Conservation (phyloP, 2,797 vertebrate species). For the Podarcis siculus region DNA sequence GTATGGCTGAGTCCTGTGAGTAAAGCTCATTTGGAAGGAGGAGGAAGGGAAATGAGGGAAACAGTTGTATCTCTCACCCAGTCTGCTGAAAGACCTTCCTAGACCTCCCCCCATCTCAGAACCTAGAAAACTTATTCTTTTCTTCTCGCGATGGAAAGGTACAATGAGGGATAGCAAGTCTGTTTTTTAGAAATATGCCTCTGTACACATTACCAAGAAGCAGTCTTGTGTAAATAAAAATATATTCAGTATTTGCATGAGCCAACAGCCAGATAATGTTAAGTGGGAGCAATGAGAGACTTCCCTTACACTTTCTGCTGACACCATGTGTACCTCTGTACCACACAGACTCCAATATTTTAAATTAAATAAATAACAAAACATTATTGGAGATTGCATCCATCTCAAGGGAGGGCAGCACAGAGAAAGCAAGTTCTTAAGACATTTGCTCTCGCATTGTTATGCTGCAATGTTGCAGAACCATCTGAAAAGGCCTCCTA, state of each 20-base stretch:
- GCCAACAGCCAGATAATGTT: not conserved
- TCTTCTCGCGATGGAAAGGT: not conserved
- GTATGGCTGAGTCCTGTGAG: not conserved
- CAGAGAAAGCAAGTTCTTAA: not conserved
- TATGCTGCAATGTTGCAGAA: constrained; percentile 11
- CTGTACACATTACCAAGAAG: not conserved
- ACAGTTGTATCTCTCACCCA: not conserved
- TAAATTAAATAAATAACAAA: not conserved
- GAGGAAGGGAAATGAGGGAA: not conserved
- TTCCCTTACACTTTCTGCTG: not conserved
- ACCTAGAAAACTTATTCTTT: not conserved
- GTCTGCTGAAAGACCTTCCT: not conserved
- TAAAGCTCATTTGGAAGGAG: not conserved
- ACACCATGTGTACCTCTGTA: not conserved
- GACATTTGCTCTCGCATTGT: not conserved
- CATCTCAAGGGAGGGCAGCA: not conserved
- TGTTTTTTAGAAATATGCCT: not conserved
- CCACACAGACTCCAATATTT: not conserved
- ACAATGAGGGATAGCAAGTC: not conserved
- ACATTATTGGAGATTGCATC: not conserved
- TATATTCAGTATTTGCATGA: not conserved
- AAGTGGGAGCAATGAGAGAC: not conserved
- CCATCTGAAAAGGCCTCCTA: constrained; percentile 40
- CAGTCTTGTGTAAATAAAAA: not conserved
- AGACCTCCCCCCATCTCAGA: not conserved